Conservation (phyloP, 1,140 invertebrate species). For the Formica selysi region DNA sequence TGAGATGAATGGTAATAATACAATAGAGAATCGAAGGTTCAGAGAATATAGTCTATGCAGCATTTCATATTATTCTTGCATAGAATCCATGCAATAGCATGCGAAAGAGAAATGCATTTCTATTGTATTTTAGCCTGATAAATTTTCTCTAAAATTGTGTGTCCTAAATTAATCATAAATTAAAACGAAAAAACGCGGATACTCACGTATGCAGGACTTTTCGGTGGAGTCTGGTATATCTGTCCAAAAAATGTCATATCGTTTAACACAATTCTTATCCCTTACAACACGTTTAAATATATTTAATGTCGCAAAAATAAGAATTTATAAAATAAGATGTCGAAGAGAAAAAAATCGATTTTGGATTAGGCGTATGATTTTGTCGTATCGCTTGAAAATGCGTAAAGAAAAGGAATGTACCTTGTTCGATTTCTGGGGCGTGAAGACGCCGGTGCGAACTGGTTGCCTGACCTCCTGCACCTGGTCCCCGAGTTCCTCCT, state of each 20-base stretch:
- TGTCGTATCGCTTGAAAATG: background rate
- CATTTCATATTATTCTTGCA: background rate
- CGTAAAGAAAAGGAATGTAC: slow-evolving; percentile 67
- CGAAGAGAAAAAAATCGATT: background rate
- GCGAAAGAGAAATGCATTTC: slow-evolving; percentile 34
- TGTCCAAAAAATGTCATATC: slow-evolving; percentile 52
- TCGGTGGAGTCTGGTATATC: slow-evolving; percentile 76
- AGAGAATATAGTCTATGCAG: background rate
- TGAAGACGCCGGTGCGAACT: slow-evolving; percentile 91
- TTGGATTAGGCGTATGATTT: too few species aligned
- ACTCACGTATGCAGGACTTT: slow-evolving; percentile 83
- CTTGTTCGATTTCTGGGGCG: slow-evolving; percentile 87
- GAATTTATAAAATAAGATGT: slow-evolving; percentile 2
- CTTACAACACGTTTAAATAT: too few species aligned
- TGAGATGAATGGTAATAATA: too few species aligned
- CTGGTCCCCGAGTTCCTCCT: slow-evolving; percentile 88
- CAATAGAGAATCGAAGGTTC: background rate
- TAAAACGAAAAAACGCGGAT: slow-evolving; percentile 28
- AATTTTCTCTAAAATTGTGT: slow-evolving; percentile 16
- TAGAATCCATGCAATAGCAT: slow-evolving; percentile 43
- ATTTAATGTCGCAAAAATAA: background rate
- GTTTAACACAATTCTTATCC: background rate
- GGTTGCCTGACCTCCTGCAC: slow-evolving; percentile 90
- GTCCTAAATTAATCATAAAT: slow-evolving; percentile 24
- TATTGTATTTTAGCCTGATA: slow-evolving; percentile 14